Percentiles rank a stretch among this genome's conserved stretches.
These are phyloP conservation scores for Bursaphelenchus okinawaensis DNA, from an alignment of 2,888 invertebrate species.

Conservation along the genomic window DNA sequence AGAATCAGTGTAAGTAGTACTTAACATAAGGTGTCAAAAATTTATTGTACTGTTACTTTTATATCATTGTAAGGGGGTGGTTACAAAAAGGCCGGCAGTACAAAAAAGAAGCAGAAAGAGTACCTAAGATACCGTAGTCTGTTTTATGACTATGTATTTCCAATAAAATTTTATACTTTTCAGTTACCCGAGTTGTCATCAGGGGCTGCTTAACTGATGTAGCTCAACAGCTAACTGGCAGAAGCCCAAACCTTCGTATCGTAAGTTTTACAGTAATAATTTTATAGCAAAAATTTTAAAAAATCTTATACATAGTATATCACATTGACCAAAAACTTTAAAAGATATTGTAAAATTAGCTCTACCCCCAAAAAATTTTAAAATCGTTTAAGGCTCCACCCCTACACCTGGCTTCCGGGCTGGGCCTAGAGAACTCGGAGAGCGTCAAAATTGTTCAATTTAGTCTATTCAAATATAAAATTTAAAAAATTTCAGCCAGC, in stretches of 20 bases:
- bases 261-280: not conserved
- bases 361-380: too few species aligned
- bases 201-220: slow-evolving; percentile 23
- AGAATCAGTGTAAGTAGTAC: slow-evolving; percentile 11
- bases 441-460: too few species aligned
- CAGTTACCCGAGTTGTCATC: slow-evolving; percentile 23
- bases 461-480: too few species aligned
- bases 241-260: slow-evolving; percentile 9
- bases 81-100: too few species aligned
- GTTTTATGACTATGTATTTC: not conserved
- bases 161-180: not conserved
- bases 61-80: too few species aligned
- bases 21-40: not conserved
- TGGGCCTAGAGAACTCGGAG: too few species aligned
- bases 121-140: not conserved
- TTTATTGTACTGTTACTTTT: too few species aligned
- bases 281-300: not conserved
- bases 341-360: too few species aligned
- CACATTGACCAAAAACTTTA: too few species aligned
- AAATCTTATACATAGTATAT: too few species aligned
- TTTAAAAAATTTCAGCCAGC: slow-evolving; percentile 4
- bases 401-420: too few species aligned
- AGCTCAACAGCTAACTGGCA: slow-evolving; percentile 19
- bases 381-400: too few species aligned
- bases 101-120: not conserved